Evolutionary conservation across 2,797 vertebrate genomes (phyloP), one percentile per base, ranked within the genome.

Genomic region (Helicolenus hilgendorfi): DNA sequence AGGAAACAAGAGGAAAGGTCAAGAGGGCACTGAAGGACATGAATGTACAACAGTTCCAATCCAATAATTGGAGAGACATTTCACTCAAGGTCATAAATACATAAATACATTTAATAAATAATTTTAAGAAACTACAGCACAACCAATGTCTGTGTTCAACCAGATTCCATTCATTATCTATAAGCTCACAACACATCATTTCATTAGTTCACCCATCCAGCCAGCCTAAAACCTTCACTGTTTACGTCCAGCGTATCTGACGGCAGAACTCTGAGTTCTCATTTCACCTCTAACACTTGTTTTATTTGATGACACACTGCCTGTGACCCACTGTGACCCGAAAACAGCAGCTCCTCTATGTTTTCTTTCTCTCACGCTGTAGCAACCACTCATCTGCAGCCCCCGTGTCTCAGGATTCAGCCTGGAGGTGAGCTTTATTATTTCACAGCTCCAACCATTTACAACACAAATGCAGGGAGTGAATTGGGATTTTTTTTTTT

Each of bases 391-490:
- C 67, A 41, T 65, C 67, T 45, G 69, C 53, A 68, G 67, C 33
- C 29, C 7, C 7, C 6, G 0, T 45, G 53, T 58, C 55, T 55
- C 53, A 53, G 27, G 75, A 35, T 87, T 67, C 62, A 78, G 75
- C 72, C 59, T 31, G 26, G 53, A 74, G 87, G 71, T 56, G 74
- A 89, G 81, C 18, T 63, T 72, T 49, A 41, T 49, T 76, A 85
- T 81, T 85, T 79, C 68, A 56, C 69, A 81, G 75, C 58, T 81
- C 62, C 60, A 73, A 69, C 27, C 83, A 76, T 86, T 89, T 90
- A 87, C 79, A 74, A 55, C 72, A 87, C 64, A 67, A 78, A 86
- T 73, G 49, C 80, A 84, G 24, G 14, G 11, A 80, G 41, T 27
- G 76, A 89, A 80, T 76, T 77, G 68, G 58, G 60, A 20, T 36